phyloP scores from a whole-genome alignment of 1,140 invertebrate genomes.

The Bombyx mandarina region DNA sequence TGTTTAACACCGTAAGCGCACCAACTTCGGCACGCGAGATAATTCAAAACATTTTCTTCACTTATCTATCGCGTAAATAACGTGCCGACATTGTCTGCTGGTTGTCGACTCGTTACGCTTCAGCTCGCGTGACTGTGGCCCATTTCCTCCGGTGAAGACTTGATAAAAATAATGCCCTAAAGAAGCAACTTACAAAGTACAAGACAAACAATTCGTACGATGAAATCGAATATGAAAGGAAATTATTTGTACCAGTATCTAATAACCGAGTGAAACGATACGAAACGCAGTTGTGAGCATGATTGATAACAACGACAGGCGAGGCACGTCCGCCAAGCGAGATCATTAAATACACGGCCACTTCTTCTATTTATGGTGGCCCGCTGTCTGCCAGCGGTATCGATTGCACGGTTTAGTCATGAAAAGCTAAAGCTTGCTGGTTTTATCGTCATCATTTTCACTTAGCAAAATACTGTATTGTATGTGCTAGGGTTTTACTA shows the following conservation, averaged over 20 bases:
- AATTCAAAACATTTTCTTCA: slow-evolving; percentile 36
- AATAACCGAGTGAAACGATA: slow-evolving; percentile 37
- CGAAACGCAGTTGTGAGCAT: slow-evolving; percentile 29
- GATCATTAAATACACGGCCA: slow-evolving; percentile 47
- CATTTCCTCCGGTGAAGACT: slow-evolving; percentile 49
- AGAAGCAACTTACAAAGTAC: too few relatives aligned
- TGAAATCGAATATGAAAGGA: background rate
- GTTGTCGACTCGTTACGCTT: slow-evolving; percentile 35
- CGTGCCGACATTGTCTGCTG: slow-evolving; percentile 40
- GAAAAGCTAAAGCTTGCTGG: slow-evolving; percentile 25
- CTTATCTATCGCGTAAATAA: slow-evolving; percentile 45
- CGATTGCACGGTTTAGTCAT: slow-evolving; percentile 43
- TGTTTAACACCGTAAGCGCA: slow-evolving; percentile 6
- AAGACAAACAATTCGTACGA: too few relatives aligned
- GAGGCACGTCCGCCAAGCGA: slow-evolving; percentile 33
- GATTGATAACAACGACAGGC: slow-evolving; percentile 49
- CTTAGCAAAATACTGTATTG: slow-evolving; percentile 9
- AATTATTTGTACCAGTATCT: slow-evolving; percentile 7
- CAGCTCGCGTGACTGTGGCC: slow-evolving; percentile 47
- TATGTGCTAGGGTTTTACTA: too few relatives aligned
- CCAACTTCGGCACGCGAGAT: slow-evolving; percentile 22
- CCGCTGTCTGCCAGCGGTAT: slow-evolving; percentile 46
- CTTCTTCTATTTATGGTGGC: slow-evolving; percentile 57
- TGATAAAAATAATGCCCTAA: slow-evolving; percentile 25
- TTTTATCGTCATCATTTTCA: slow-evolving; percentile 49